phyloP scores from a whole-genome alignment of 1,140 invertebrate species.

The Reticulitermes speratus region DNA sequence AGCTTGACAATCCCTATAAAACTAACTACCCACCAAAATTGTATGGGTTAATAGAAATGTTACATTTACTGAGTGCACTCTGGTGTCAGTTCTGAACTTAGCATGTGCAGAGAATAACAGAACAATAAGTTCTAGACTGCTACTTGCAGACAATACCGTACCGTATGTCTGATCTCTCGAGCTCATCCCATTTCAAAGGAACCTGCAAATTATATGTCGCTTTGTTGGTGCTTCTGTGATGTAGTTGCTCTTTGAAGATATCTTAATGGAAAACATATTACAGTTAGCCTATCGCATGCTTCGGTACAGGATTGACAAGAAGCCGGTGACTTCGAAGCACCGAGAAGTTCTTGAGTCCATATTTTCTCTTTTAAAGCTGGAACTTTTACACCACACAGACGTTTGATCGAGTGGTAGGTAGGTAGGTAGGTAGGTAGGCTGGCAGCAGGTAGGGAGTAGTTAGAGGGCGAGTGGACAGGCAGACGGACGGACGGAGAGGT shows the following conservation, averaged over 20 bases:
- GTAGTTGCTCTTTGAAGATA: not conserved
- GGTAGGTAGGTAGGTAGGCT: no score
- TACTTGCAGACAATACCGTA: not conserved
- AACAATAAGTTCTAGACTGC: conserved; percentile 5
- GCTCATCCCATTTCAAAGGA: not conserved
- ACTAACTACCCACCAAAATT: no score
- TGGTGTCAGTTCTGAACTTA: not conserved
- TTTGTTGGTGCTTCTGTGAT: not conserved
- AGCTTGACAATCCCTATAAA: no score
- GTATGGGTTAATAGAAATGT: no score
- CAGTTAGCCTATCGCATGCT: not conserved
- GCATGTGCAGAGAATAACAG: not conserved
- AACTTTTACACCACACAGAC: not conserved
- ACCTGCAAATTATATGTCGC: conserved; percentile 1
- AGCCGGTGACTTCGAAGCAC: not conserved
- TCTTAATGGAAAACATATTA: no score
- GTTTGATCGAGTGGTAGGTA: not conserved
- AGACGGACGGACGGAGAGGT: no score
- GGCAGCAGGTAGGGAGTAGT: no score
- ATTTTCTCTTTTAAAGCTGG: not conserved
- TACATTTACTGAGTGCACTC: no score
- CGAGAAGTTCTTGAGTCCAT: no score
- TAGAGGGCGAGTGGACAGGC: no score
- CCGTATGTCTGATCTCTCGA: not conserved
- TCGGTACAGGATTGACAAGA: not conserved